Base-by-base conservation (phyloP, 1,140 invertebrate genomes). In the Lepidurus couesii region DNA sequence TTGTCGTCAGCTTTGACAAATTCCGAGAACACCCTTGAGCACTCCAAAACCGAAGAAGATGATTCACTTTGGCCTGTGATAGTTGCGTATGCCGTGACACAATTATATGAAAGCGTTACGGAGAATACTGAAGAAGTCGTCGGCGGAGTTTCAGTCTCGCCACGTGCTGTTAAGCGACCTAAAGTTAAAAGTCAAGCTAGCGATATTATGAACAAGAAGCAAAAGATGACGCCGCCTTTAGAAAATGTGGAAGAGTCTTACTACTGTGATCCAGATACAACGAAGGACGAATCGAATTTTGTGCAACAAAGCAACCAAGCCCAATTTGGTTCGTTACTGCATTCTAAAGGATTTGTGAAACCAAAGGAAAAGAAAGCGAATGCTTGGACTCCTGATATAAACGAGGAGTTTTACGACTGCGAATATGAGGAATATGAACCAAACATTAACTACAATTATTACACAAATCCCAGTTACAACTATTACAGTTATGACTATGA, bases 331-430 rank as follows among this genome's bases (percentile, higher is more conserved):
- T n/a, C 16, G 6, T 21, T 65, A 7, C 7, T 65, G 13, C 21
- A 65, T 21, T 65, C 53, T n/a, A 65, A 65, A 65, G 53, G 53
- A n/a, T 65, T 65, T 16, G 53, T 65, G 16, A 21, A 65, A 65
- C 13, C 53, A 7, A 21, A n/a, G 16, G 13, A 7, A 7, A 1
- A 65, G 16, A 0, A 21, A 3, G n/a, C 16, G 6, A 9, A 9
- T 21, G 21, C 6, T 21, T 65, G 34, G 34, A 34, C 2, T 34
- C 34, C 7, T 65, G 53, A 4, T 0, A 13, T 16, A 13, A 16
- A 65, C 4, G 53, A 65, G 21, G 53, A 65, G 7, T 65, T 21
- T 65, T 65, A 65, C 53, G 13, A 65, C 53, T 65, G 13, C 53
- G 53, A 65, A 21, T 16, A 13, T n/a, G 53, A 65, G 16, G 53